phyloP scores from a whole-genome alignment of 1,140 invertebrate genomes.

The Venustaconcha ellipsiformis region DNA sequence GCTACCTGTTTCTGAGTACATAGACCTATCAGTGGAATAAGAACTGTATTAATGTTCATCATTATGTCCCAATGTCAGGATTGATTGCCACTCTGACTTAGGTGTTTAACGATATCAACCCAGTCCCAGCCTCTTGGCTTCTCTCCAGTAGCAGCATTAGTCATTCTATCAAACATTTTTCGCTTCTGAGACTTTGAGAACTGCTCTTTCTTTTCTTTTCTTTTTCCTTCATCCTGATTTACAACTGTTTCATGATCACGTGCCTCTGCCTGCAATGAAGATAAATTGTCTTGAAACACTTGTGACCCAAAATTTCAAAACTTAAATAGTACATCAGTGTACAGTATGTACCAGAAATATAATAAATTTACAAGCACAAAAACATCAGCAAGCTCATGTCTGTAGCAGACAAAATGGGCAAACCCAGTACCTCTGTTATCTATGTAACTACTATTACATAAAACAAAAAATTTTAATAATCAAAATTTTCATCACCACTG shows the following conservation, averaged over 20 bases:
- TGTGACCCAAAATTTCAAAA: too few species aligned
- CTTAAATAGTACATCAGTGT: too few species aligned
- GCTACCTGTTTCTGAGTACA: too few species aligned
- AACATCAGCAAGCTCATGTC: background rate
- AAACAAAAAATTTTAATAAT: too few species aligned
- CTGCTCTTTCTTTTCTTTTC: conserved; percentile 71
- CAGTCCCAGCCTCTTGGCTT: conserved; percentile 91
- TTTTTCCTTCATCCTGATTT: conserved; percentile 42
- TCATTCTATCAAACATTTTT: conserved; percentile 77
- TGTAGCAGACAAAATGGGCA: conserved; percentile 3
- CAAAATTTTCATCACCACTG: too few species aligned
- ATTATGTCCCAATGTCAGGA: too few species aligned
- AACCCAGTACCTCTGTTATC: too few species aligned
- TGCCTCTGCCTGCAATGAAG: conserved; percentile 28
- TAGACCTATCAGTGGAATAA: too few species aligned
- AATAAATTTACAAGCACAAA: background rate
- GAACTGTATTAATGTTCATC: too few species aligned
- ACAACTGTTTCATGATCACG: conserved; percentile 16
- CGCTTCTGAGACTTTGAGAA: conserved; percentile 93
- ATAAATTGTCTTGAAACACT: too few species aligned
- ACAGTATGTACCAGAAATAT: background rate
- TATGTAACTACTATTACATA: too few species aligned
- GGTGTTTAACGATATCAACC: conserved; percentile 95
- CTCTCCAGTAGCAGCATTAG: conserved; percentile 82
- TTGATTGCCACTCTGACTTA: conserved; percentile 82